These are phyloP conservation scores for Leptopilina boulardi DNA, from an alignment of 1,140 invertebrate species.

Conservation along the genomic window DNA sequence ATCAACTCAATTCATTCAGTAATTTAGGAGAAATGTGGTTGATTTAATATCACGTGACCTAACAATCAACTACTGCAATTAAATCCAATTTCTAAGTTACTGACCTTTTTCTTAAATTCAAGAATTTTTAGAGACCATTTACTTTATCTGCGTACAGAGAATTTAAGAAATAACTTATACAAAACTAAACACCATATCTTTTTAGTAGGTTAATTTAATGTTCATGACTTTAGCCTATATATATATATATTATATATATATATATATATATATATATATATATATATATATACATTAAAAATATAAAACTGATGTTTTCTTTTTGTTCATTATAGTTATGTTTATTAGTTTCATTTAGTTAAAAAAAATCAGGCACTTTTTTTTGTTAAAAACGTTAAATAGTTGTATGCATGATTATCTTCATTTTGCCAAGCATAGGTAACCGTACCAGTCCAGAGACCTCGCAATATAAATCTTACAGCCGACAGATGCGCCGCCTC, in stretches of 20 bases:
- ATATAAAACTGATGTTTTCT: neutral
- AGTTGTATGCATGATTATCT: slow-evolving; percentile 14
- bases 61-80: too few species aligned
- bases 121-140: too few species aligned
- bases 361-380: neutral
- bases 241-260: neutral
- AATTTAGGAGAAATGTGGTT: too few species aligned
- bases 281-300: neutral
- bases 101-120: too few species aligned
- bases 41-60: too few species aligned
- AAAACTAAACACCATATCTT: too few species aligned
- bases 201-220: too few species aligned
- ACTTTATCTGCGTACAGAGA: too few species aligned
- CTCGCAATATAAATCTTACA: slow-evolving; percentile 68
- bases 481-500: slow-evolving; percentile 71
- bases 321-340: neutral
- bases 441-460: slow-evolving; percentile 1
- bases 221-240: too few species aligned
- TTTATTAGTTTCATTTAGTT: neutral
- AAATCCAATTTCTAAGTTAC: too few species aligned
- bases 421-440: neutral
- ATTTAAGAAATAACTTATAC: too few species aligned
- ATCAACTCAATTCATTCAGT: too few species aligned
- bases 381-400: neutral
- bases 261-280: neutral